Conservation (phyloP, 2,113 vertebrate species). For the Rissa tridactyla region DNA sequence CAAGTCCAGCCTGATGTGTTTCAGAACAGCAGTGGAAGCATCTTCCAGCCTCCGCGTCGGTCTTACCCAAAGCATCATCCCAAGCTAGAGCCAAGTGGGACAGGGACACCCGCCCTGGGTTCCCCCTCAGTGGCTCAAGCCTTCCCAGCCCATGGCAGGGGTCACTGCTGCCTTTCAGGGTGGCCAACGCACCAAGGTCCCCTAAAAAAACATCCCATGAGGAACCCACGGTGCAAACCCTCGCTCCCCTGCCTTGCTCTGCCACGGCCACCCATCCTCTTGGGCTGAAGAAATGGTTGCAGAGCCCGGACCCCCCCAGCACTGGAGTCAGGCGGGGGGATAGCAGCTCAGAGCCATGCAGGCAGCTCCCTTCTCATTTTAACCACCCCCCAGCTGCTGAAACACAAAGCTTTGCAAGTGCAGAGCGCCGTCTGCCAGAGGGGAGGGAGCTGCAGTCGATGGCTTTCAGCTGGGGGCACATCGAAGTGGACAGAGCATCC, state of each 20-base stretch:
- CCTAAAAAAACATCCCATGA: background rate
- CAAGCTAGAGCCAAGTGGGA: background rate
- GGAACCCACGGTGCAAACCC: background rate
- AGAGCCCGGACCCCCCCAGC: background rate
- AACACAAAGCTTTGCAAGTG: background rate
- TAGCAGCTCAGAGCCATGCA: background rate
- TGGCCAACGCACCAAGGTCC: background rate
- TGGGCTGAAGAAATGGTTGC: background rate
- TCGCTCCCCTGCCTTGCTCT: background rate
- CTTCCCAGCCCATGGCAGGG: background rate
- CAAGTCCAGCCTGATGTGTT: background rate
- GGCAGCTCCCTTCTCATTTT: background rate
- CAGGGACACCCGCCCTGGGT: background rate
- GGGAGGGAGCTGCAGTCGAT: background rate
- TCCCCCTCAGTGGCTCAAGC: background rate
- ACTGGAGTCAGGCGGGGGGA: no score
- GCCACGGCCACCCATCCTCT: rapidly evolving
- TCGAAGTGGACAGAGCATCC: background rate
- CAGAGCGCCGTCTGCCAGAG: background rate
- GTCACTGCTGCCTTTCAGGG: background rate
- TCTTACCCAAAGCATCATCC: background rate
- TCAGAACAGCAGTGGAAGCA: background rate
- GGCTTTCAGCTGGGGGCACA: background rate
- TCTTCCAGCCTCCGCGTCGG: background rate
- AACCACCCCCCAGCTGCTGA: background rate